Evolutionary conservation across 2,888 invertebrate genomes (phyloP).

Genomic region (Tuta absoluta): DNA sequence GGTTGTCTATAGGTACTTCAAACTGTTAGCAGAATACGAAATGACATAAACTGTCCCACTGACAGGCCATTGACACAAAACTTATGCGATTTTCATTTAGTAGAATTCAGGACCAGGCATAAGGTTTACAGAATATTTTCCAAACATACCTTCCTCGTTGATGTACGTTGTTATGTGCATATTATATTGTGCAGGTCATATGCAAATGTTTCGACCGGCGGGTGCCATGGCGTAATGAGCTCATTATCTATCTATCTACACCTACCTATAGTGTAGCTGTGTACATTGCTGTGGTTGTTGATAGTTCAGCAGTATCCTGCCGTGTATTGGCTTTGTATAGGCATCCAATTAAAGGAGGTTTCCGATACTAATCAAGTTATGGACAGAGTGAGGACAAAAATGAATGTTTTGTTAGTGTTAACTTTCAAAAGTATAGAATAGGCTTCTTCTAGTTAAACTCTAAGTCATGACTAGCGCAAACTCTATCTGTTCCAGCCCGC

Average conservation of each 20-base stretch:
- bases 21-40: too few species aligned
- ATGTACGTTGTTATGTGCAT: too few species aligned
- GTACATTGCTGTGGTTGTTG: constrained; percentile 41
- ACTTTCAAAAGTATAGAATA: background rate
- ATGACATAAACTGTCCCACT: too few species aligned
- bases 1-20: too few species aligned
- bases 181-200: constrained; percentile 37
- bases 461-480: too few species aligned
- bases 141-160: too few species aligned
- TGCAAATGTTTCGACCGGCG: constrained; percentile 52
- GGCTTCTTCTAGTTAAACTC: too few species aligned
- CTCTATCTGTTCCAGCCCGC: too few species aligned
- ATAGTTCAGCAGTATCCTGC: constrained; percentile 41
- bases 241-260: constrained; percentile 52
- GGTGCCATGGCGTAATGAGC: constrained; percentile 53
- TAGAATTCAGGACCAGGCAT: too few species aligned
- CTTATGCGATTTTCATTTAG: too few species aligned
- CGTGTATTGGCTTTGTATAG: constrained; percentile 34
- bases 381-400: background rate
- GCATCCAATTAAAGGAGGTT: constrained; percentile 1
- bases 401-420: background rate
- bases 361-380: background rate
- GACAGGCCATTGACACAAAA: too few species aligned
- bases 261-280: constrained; percentile 23
- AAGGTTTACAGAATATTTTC: too few species aligned